Evolutionary conservation across 1,140 invertebrate species (phyloP).

Genomic region (Plectus sambesii): DNA sequence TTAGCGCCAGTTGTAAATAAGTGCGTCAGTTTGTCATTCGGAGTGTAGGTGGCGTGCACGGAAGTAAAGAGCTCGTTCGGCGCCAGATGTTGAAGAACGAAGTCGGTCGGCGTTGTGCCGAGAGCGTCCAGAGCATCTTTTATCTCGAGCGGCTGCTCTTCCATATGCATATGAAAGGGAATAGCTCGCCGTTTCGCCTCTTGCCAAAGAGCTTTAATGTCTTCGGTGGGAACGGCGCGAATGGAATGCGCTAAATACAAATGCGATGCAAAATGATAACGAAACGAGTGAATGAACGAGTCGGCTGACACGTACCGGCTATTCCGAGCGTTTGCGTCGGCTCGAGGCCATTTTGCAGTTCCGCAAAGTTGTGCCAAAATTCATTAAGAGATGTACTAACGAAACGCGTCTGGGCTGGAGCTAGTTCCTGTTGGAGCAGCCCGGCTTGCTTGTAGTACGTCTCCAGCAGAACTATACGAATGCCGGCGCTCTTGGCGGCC

Average conservation of each 20-base stretch:
- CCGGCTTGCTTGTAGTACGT: conserved; percentile 19
- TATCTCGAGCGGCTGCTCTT: conserved; percentile 42
- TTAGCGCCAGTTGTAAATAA: no score
- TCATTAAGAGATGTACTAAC: conserved; percentile 22
- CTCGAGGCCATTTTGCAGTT: conserved; percentile 5
- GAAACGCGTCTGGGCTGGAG: conserved; percentile 29
- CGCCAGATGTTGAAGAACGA: conserved; percentile 7
- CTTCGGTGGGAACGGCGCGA: conserved; percentile 29
- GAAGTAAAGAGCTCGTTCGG: conserved; percentile 22
- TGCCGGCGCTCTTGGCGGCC: conserved; percentile 36
- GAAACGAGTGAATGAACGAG: not conserved
- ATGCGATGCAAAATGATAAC: not conserved
- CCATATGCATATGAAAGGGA: conserved; percentile 41
- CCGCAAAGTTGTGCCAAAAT: conserved; percentile 26
- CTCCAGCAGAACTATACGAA: conserved; percentile 29
- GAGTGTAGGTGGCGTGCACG: conserved; percentile 39
- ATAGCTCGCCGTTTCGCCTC: conserved; percentile 21
- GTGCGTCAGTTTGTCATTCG: conserved; percentile 11
- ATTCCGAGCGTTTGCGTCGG: conserved; percentile 18
- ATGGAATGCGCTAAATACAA: conserved; percentile 36
- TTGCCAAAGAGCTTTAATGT: conserved; percentile 23
- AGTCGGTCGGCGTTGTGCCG: conserved; percentile 11
- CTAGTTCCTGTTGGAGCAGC: conserved; percentile 11
- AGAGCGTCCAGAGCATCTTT: not conserved
- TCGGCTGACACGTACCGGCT: conserved; percentile 22